Base-by-base conservation (phyloP, 2,888 invertebrate species). In the Allacma fusca region DNA sequence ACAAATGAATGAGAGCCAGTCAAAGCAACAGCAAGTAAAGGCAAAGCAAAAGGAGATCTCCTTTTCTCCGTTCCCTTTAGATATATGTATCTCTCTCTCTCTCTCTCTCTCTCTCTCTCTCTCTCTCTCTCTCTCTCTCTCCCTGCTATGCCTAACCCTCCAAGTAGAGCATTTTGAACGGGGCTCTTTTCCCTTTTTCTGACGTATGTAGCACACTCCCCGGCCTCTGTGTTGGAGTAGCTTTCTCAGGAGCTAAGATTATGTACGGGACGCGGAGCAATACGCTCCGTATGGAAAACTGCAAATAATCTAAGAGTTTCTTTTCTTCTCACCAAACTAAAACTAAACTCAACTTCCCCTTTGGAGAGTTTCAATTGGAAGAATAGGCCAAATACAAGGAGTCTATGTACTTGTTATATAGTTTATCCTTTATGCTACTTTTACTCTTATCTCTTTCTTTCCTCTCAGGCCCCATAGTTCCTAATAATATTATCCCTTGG, bases 271-370 rank as follows among this genome's bases (percentile, higher is more conserved):
- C n/a, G n/a, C n/a, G n/a, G n/a, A n/a, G n/a, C n/a, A n/a, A n/a
- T n/a, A n/a, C n/a, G n/a, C n/a, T 40, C 40, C 71, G 29, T 71
- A 71, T 68, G 43, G 74, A 74, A 74, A 74, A 74, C 74, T 74
- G 74, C 65, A 74, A 74, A 73, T 73, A 74, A 74, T 75, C 75
- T 70, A 76, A 76, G 76, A 76, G 76, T 76, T 76, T 76, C 76
- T 76, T 76, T 76, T 76, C 69, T 76, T 76, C 76, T 69, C 76
- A 70, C 76, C 62, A 50, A 76, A 76, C 76, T 76, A 76, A 76
- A 76, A 76, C 76, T 76, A 76, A 76, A 70, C 74, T 74, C 44
- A 74, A 74, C 69, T 76, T 76, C 76, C 70, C 70, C 76, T 70
- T 70, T 76, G 40, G 28, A 69, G 69, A 69, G 59, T 59, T 70